phyloP scores from a whole-genome alignment of 1,140 invertebrate genomes.

The Drosophila oshimai region DNA sequence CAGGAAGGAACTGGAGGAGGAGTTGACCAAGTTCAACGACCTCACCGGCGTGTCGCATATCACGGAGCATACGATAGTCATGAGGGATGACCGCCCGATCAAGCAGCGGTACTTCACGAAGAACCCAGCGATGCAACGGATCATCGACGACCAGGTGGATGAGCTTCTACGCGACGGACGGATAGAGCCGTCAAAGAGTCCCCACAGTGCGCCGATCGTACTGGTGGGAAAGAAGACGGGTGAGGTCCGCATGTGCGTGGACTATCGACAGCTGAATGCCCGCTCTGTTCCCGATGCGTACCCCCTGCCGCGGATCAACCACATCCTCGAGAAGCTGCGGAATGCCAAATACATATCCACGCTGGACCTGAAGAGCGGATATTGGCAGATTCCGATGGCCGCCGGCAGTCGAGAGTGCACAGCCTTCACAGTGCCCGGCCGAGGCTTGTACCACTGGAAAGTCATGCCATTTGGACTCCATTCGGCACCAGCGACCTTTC shows the following conservation, averaged over 20 bases:
- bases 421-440: not conserved
- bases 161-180: not conserved
- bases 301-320: not conserved
- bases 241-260: not conserved
- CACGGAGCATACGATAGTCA: no score
- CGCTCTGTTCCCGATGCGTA: not conserved
- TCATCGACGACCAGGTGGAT: not conserved
- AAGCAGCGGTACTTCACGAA: no score
- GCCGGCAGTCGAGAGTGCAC: not conserved
- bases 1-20: no score
- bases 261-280: not conserved
- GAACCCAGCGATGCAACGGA: no score
- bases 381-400: not conserved
- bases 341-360: not conserved
- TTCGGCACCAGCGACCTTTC: slow-evolving; percentile 82
- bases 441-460: slow-evolving; percentile 52
- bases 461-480: slow-evolving; percentile 82
- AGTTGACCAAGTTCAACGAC: no score
- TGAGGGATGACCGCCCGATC: no score
- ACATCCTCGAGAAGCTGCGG: not conserved
- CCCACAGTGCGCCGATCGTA: no score
- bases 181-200: not conserved
- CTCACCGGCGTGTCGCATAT: no score
- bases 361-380: not conserved
- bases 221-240: not conserved